Base-by-base conservation (phyloP, 2,113 vertebrate genomes). In the Takifugu flavidus region DNA sequence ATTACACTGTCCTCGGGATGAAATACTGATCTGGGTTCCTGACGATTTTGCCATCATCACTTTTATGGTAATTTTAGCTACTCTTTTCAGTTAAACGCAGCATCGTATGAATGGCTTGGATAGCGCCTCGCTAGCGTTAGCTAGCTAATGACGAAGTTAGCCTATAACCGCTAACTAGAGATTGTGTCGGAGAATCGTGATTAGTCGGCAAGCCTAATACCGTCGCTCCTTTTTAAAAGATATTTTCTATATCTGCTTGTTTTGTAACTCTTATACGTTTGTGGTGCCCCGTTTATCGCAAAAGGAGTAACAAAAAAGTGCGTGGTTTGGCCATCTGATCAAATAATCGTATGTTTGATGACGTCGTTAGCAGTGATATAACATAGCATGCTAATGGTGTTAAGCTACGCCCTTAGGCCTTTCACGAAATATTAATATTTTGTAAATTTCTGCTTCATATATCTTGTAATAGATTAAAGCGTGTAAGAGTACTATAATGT, bases 281-380 rank as follows among this genome's bases (percentile, higher is more conserved):
- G 34, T 39, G 34, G 34, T 11, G 7, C 11, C 8, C 7, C 25
- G 1, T 25, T 14, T 14, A 2, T 27, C 2, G 13, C 3, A 25
- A 4, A 27, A 15, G 63, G n/a, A 3, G 6, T 13, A 44, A 65
- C 63, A 63, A 65, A 77, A 39, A 39, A 39, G 70, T 77, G 53
- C 62, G 71, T 53, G 34, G 45, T 60, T 75, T 53, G 29, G 39
- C 3, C 4, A 55, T 62, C 43, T 71, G 60, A 59, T 67, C 31
- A 62, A 56, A 73, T 13, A 66, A 63, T 69, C 53, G 25, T 46
- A 65, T 57, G 70, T 58, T 73, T 63, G 39, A 27, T 73, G 77
- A 82, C 67, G 84, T 78, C 71, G 75, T 80, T 79, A 70, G 59
- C 72, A 3, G 67, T 65, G 68, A 71, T 79, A 68, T 70, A 73